Conservation (phyloP, 1,140 invertebrate genomes). For the Sminthurides bifidus region DNA sequence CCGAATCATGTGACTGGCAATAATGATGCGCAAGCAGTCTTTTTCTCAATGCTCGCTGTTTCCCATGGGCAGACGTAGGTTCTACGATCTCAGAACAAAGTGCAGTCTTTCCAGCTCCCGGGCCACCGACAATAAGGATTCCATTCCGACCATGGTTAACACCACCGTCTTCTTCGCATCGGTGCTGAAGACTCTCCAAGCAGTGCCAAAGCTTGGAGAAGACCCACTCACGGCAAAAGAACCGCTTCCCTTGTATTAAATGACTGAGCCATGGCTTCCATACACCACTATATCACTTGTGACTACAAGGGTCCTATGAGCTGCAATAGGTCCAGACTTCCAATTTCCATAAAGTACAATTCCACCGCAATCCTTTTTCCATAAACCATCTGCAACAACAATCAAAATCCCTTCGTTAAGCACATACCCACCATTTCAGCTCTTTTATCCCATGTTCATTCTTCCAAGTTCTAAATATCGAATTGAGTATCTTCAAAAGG, state of each 20-base stretch:
- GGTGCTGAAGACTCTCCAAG: slow-evolving; percentile 53
- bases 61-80: slow-evolving; percentile 60
- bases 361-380: no score
- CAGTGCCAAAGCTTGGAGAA: slow-evolving; percentile 87
- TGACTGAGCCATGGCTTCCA: slow-evolving; percentile 31
- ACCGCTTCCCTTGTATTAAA: slow-evolving; percentile 46
- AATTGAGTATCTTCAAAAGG: no score
- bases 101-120: slow-evolving; percentile 66
- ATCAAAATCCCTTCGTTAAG: no score
- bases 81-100: slow-evolving; percentile 71
- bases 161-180: slow-evolving; percentile 46
- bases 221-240: slow-evolving; percentile 82
- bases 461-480: no score
- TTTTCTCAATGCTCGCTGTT: slow-evolving; percentile 58
- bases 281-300: neutral
- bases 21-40: slow-evolving; percentile 70
- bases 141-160: slow-evolving; percentile 44
- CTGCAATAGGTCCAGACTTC: no score
- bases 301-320: no score
- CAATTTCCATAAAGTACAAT: no score
- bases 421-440: no score
- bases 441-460: no score
- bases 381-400: no score
- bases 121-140: slow-evolving; percentile 68
- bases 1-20: slow-evolving; percentile 52